These are phyloP conservation scores for Mixornis gularis DNA, from an alignment of 2,113 vertebrate genomes.

Conservation along the genomic window DNA sequence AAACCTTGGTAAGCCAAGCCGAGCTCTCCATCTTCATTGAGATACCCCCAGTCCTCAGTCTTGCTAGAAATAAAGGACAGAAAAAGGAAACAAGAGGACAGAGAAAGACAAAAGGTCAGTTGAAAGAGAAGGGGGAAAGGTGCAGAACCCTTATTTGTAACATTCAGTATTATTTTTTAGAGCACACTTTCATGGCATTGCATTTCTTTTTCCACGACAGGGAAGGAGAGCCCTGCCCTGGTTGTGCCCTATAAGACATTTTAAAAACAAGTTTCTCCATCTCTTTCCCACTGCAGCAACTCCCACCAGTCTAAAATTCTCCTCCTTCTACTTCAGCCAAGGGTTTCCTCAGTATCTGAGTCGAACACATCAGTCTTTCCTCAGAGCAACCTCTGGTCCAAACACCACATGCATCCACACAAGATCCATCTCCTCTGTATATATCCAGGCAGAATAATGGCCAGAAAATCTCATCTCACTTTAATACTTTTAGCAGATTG, in stretches of 20 bases:
- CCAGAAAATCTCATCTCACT: not conserved
- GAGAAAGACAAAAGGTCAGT: constrained; percentile 53
- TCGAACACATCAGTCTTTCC: not conserved
- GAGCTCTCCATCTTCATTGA: constrained; percentile 95
- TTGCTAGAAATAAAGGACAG: constrained; percentile 79
- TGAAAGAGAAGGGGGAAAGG: not conserved
- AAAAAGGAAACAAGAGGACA: constrained; percentile 45
- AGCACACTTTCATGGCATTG: not conserved
- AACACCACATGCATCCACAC: not conserved
- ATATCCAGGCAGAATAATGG: not conserved
- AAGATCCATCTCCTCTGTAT: not conserved
- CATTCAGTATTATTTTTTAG: not conserved
- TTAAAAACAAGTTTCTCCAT: not conserved
- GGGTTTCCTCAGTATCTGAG: not conserved
- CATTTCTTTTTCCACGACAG: not conserved
- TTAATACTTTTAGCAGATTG: not conserved
- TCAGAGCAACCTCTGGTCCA: not conserved
- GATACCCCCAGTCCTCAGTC: constrained; percentile 85
- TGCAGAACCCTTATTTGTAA: not conserved
- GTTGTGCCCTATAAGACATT: fast-evolving
- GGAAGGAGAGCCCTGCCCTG: not conserved
- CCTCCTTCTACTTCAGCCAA: not conserved
- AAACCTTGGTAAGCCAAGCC: constrained; percentile 91
- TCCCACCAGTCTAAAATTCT: not conserved
- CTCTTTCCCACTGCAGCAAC: not conserved